Base-by-base conservation (phyloP, 2,797 vertebrate genomes). In the Kryptopterus vitreolus region DNA sequence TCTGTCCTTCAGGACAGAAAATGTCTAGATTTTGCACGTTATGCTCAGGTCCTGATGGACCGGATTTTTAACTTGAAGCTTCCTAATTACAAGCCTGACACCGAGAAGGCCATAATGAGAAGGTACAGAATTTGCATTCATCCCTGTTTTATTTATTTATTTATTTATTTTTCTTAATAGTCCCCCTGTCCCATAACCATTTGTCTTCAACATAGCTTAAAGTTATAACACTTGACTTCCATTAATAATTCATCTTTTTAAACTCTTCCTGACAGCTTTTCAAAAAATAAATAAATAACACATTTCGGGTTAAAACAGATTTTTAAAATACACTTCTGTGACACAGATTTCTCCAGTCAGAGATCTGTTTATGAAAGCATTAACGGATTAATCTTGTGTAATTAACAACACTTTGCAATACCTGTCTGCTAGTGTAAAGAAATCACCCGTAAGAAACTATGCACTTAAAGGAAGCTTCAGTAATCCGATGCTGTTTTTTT, bases 11-110 rank as follows among this genome's bases (percentile, higher is more conserved):
- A 91, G 75, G 94, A 96, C 82, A 81, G 91, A 0, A 77, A 77
- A 0, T 88, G 89, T 12, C 87, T 97, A 86, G 94, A 96, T 87
- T 97, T 97, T 65, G 84, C 90, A 0, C 87, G 91, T 77, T 97
- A 95, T 0, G 95, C 95, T 0, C 71, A 91, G 72, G 88, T 94
- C 59, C 93, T 97, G 84, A 96, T 97, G 95, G 92, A 96, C n/a
- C 89, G 94, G 79, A 96, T 97, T 85, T 97, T 97, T 57, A 90
- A 90, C 38, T 88, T 97, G 87, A 90, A 57, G 72, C 92, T 97
- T 18, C 95, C 95, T 0, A 86, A 92, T 71, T 89, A 94, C 79
- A 92, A 91, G 79, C 88, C 88, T 0, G 81, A 48, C 0, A 88
- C 89, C 46, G 94, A 93, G 26, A 96, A 94, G 86, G 80, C 76